Evolutionary conservation across 2,797 vertebrate species (phyloP).

Genomic region (Bucorvus abyssinicus): DNA sequence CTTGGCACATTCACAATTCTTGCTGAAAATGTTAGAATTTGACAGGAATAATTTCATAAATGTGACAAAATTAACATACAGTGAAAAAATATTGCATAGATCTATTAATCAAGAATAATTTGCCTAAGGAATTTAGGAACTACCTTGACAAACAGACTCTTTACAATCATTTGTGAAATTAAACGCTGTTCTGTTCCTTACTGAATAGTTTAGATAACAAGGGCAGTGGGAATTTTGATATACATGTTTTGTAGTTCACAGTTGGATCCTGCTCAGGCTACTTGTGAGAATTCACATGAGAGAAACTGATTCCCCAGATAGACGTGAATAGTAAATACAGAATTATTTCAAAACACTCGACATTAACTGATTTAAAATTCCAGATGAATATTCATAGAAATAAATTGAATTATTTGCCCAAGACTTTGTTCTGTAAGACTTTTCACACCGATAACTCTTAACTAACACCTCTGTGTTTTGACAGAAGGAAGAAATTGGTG

Average conservation of each 20-base stretch:
- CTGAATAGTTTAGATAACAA: not conserved
- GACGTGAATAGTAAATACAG: not conserved
- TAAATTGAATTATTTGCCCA: not conserved
- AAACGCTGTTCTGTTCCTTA: not conserved
- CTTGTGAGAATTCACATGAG: not conserved
- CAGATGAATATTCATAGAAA: not conserved
- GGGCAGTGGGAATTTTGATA: conserved; percentile 14
- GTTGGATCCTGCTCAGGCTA: not conserved
- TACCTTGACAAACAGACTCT: not conserved
- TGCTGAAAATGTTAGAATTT: not conserved
- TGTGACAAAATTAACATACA: not conserved
- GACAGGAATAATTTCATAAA: not conserved
- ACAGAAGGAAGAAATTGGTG: not conserved
- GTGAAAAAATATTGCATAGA: not conserved
- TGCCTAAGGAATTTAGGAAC: not conserved
- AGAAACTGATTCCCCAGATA: not conserved
- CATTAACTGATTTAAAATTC: not conserved
- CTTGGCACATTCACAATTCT: not conserved
- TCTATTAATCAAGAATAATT: not conserved
- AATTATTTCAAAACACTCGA: conserved; percentile 7
- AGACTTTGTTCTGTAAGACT: not conserved
- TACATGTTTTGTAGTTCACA: not conserved
- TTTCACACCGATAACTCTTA: not conserved
- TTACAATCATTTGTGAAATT: not conserved
- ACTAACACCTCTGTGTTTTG: not conserved